These are phyloP conservation scores for Rousettus madagascariensis DNA, from an alignment of 2,797 vertebrate genomes.

Conservation along the genomic window DNA sequence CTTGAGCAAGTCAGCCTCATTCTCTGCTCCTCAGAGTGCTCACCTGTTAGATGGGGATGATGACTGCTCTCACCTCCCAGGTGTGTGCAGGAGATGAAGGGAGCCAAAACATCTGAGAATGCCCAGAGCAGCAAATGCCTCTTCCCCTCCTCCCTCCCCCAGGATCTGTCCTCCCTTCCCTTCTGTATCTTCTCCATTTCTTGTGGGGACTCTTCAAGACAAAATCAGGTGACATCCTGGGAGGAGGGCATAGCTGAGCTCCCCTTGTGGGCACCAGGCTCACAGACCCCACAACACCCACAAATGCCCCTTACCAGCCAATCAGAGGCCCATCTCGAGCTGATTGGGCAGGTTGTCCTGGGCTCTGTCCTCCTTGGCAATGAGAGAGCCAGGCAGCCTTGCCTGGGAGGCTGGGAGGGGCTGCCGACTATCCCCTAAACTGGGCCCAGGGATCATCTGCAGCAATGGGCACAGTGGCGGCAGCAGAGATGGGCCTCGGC, in stretches of 20 bases:
- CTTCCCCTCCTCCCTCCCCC: background rate
- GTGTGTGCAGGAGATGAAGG: background rate
- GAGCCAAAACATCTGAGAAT: background rate
- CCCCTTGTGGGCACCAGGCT: background rate
- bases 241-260: background rate
- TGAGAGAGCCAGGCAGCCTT: background rate
- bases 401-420: background rate
- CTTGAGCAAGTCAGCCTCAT: background rate
- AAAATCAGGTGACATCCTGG: background rate
- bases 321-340: background rate
- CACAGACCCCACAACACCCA: accelerated
- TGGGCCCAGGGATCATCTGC: conserved; percentile 78
- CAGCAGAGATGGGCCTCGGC: conserved; percentile 84
- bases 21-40: background rate
- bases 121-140: background rate
- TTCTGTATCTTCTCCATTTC: background rate
- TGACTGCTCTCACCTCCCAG: background rate
- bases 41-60: background rate
- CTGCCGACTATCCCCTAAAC: background rate
- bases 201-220: background rate
- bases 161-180: background rate
- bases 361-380: background rate
- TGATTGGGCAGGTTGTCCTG: background rate
- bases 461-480: conserved; percentile 81
- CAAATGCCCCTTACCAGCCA: background rate